These are phyloP conservation scores for Lagopus muta DNA, from an alignment of 2,113 vertebrate species.

Conservation along the genomic window DNA sequence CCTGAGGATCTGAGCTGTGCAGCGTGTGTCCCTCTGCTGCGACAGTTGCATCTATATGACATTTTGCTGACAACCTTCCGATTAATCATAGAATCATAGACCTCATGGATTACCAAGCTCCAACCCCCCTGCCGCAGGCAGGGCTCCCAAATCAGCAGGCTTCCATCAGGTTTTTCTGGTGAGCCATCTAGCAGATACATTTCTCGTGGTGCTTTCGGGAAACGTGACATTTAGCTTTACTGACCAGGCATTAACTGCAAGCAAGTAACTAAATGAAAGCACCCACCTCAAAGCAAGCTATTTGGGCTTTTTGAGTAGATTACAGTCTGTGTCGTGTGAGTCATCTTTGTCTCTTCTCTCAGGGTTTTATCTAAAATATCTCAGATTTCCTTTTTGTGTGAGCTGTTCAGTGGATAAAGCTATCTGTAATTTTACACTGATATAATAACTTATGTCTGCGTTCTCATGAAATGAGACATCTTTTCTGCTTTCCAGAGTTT, in stretches of 20 bases:
- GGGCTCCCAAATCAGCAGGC: neutral
- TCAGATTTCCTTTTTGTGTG: neutral
- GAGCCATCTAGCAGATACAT: rapidly evolving
- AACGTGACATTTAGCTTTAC: neutral
- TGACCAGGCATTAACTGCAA: neutral
- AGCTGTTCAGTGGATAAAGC: neutral
- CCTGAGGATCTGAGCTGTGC: neutral
- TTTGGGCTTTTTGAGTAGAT: neutral
- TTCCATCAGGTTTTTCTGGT: neutral
- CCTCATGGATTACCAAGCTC: too few species aligned
- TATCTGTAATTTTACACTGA: neutral
- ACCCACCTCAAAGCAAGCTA: neutral
- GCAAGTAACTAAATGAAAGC: neutral
- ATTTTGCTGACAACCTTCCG: neutral
- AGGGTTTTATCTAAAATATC: neutral
- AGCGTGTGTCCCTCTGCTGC: neutral
- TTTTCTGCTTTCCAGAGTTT: neutral
- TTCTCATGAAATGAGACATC: neutral
- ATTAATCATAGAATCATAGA: too few species aligned
- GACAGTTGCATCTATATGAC: neutral
- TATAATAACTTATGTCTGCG: neutral
- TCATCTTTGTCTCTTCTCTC: neutral
- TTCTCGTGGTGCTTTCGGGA: neutral
- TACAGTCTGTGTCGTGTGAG: neutral
- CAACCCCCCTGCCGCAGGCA: too few species aligned